phyloP scores from a whole-genome alignment of 2,113 vertebrate genomes.

The Alosa alosa region DNA sequence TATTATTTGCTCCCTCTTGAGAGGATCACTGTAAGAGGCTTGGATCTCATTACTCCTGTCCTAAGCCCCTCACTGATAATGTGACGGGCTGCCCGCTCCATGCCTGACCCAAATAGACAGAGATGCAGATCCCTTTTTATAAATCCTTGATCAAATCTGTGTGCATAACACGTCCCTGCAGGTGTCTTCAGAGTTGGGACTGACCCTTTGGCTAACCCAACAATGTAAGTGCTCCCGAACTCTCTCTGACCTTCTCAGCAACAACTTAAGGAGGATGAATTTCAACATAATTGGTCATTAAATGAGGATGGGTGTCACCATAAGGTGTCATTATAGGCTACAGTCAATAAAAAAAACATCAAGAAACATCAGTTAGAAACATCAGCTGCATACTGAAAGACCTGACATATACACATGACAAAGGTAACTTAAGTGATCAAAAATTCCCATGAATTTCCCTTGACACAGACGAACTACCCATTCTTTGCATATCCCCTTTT shows the following conservation, averaged over 20 bases:
- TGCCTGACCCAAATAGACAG: conserved; percentile 59
- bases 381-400: background rate
- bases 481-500: background rate
- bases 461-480: background rate
- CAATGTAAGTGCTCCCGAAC: background rate
- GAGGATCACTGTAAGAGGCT: conserved; percentile 43
- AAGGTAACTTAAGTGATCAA: background rate
- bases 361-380: background rate
- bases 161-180: background rate
- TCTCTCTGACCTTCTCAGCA: background rate
- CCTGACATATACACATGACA: background rate
- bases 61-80: conserved; percentile 60
- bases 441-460: background rate
- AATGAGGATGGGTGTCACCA: too few relatives aligned
- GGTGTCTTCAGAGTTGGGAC: background rate
- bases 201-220: background rate
- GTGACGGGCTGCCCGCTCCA: conserved; percentile 41
- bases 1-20: conserved; percentile 11
- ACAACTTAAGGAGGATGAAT: background rate
- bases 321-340: background rate
- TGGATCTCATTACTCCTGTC: conserved; percentile 55
- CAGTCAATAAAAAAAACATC: background rate
- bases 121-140: background rate
- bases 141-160: conserved; percentile 11
- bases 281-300: background rate